Percentiles rank a stretch among this genome's conserved stretches.
Evolutionary conservation across 2,888 invertebrate species (phyloP).

Genomic region (Dynastes tityus): DNA sequence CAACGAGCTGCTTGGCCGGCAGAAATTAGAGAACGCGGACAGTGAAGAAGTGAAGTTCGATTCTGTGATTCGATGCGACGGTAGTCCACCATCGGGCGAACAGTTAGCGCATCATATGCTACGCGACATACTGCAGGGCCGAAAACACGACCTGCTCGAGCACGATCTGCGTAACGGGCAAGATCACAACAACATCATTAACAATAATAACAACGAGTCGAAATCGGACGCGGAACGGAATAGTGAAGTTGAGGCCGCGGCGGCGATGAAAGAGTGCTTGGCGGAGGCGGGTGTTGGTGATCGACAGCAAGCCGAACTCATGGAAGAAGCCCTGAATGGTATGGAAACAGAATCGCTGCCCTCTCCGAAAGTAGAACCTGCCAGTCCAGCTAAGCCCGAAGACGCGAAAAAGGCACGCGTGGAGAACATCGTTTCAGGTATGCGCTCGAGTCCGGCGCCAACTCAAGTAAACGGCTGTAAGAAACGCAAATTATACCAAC

Average conservation of each 20-base stretch:
- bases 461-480: constrained; percentile 93
- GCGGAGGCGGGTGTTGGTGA: constrained; percentile 76
- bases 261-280: constrained; percentile 74
- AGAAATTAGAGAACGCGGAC: constrained; percentile 72
- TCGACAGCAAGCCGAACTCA: constrained; percentile 72
- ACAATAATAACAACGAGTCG: constrained; percentile 73
- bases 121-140: constrained; percentile 91
- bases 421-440: constrained; percentile 95
- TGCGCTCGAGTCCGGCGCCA: constrained; percentile 90
- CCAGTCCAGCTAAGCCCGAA: constrained; percentile 74
- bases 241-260: constrained; percentile 59
- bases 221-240: constrained; percentile 63
- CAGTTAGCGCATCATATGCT: constrained; percentile 87
- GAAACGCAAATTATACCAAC: constrained; percentile 96
- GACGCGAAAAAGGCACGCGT: constrained; percentile 94
- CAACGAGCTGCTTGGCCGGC: constrained; percentile 89
- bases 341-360: constrained; percentile 78
- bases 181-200: constrained; percentile 69
- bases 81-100: constrained; percentile 74
- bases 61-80: constrained; percentile 72
- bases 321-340: constrained; percentile 77
- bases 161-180: constrained; percentile 77
- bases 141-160: constrained; percentile 86
- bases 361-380: constrained; percentile 73
- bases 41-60: constrained; percentile 70